Percentiles rank a stretch among this genome's conserved stretches.
These are phyloP conservation scores for Bellardia pandia DNA, from an alignment of 2,888 invertebrate species.

Conservation along the genomic window DNA sequence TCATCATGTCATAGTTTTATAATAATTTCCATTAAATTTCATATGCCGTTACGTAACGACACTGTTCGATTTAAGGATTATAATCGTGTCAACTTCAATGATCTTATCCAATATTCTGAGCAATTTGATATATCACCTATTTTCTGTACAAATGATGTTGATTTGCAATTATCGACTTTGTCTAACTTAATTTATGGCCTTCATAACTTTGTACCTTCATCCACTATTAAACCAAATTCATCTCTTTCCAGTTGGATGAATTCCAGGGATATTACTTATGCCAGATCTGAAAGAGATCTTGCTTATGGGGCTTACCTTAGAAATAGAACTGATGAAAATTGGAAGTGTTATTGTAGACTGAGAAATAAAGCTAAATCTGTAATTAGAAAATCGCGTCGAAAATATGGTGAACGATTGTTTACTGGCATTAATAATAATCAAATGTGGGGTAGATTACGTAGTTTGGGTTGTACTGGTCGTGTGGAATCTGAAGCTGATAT, in stretches of 20 bases:
- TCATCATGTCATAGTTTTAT: conserved; percentile 10
- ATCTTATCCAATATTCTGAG: not conserved
- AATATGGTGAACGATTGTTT: too few relatives aligned
- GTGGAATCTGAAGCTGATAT: not conserved
- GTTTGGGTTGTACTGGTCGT: not conserved
- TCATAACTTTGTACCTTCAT: not conserved
- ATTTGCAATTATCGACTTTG: not conserved
- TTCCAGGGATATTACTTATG: not conserved
- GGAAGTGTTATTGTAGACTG: not conserved
- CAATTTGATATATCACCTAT: not conserved
- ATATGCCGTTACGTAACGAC: too few relatives aligned
- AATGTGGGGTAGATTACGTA: not conserved
- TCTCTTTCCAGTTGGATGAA: not conserved
- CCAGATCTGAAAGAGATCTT: not conserved
- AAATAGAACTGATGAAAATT: not conserved
- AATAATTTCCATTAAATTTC: not conserved
- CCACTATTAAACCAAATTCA: not conserved
- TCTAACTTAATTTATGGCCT: not conserved
- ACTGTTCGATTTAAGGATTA: too few relatives aligned
- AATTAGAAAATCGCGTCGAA: not conserved
- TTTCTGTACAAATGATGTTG: not conserved
- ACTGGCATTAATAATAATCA: not conserved
- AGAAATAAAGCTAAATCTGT: conserved; percentile 3
- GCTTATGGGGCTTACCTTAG: not conserved
- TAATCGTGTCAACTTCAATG: not conserved